Conservation (phyloP, 2,797 vertebrate species). For the Platalea minor region DNA sequence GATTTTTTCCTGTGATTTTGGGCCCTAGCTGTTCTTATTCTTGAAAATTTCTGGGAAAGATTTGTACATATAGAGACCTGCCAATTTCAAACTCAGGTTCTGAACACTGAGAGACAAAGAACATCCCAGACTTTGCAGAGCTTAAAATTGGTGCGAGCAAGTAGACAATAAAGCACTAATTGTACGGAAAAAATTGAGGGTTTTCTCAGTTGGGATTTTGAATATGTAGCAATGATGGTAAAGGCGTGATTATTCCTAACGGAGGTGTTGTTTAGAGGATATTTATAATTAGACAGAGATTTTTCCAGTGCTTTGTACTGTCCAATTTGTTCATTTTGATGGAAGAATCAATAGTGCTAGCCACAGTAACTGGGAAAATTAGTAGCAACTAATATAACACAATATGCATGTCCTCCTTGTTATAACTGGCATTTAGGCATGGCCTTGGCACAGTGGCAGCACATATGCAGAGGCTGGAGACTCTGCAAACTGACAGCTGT, state of each 20-base stretch:
- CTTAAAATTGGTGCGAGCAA: neutral
- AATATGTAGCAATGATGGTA: neutral
- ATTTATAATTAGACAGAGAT: slow-evolving; percentile 31
- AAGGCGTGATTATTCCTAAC: neutral
- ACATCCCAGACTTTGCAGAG: neutral
- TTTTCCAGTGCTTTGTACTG: slow-evolving; percentile 26
- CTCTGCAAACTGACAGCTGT: neutral
- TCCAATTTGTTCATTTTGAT: slow-evolving; percentile 56
- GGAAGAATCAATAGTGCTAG: slow-evolving; percentile 40
- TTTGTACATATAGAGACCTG: neutral
- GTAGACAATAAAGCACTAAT: neutral
- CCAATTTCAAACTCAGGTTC: neutral
- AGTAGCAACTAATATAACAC: slow-evolving; percentile 32
- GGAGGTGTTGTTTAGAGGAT: neutral
- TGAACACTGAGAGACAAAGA: neutral
- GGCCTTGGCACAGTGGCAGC: neutral
- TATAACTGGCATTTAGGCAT: neutral
- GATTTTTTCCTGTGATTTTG: neutral
- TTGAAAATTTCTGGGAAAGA: neutral
- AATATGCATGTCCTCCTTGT: slow-evolving; percentile 19
- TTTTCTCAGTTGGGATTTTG: neutral
- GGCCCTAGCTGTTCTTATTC: neutral
- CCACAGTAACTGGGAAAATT: slow-evolving; percentile 53
- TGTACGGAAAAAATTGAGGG: neutral
- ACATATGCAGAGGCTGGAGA: neutral